phyloP scores from a whole-genome alignment of 2,888 invertebrate species.

The Drosophila dives region DNA sequence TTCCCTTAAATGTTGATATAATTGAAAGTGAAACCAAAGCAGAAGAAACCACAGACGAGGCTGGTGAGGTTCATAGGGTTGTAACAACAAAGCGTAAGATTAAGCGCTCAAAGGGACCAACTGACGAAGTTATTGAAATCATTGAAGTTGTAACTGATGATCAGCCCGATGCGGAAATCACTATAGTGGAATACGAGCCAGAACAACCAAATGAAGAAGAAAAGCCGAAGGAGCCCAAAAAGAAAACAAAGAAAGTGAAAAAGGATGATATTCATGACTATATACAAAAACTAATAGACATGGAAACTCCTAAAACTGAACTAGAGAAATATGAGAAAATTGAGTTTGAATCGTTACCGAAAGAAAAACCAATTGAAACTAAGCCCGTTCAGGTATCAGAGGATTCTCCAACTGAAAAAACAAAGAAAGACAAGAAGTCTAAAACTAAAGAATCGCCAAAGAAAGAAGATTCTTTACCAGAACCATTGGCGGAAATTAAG shows the following conservation, averaged over 20 bases:
- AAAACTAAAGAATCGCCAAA: conserved; percentile 59
- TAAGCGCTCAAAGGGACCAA: conserved; percentile 83
- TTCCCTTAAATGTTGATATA: conserved; percentile 73
- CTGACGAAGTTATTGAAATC: conserved; percentile 84
- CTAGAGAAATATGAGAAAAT: conserved; percentile 84
- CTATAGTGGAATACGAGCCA: conserved; percentile 74
- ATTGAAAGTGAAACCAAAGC: conserved; percentile 84
- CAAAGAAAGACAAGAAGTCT: conserved; percentile 76
- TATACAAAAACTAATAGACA: conserved; percentile 78
- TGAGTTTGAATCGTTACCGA: conserved; percentile 77
- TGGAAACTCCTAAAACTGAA: conserved; percentile 81
- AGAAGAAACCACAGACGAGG: conserved; percentile 83
- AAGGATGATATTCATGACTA: conserved; percentile 81
- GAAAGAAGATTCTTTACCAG: conserved; percentile 42
- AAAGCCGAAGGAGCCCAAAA: conserved; percentile 77
- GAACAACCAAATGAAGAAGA: conserved; percentile 82
- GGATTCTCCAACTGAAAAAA: conserved; percentile 71
- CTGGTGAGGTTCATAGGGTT: conserved; percentile 83
- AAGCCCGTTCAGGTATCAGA: conserved; percentile 62
- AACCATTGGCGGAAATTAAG: conserved; percentile 55
- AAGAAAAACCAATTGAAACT: conserved; percentile 60
- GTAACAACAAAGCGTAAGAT: conserved; percentile 84
- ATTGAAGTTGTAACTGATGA: conserved; percentile 82
- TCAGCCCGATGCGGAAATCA: conserved; percentile 81
- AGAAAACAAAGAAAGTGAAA: conserved; percentile 80